Base-by-base conservation (phyloP, 2,113 vertebrate genomes). In the Scolopax mira region DNA sequence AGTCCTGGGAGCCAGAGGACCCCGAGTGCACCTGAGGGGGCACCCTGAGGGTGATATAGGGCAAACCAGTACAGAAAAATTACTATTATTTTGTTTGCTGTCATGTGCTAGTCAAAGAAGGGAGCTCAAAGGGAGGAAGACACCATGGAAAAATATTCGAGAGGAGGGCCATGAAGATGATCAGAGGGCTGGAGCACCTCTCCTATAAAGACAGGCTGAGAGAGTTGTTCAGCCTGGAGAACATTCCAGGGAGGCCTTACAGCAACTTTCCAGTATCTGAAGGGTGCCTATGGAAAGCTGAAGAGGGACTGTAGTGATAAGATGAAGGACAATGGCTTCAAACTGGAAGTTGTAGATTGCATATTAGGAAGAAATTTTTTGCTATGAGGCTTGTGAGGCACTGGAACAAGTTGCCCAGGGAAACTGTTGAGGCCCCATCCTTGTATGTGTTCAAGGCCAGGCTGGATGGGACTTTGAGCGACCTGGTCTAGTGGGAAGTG, bases 21-120 rank as follows among this genome's bases (percentile, higher is more conserved):
- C n/a, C n/a, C n/a, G n/a, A n/a, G n/a, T n/a, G n/a, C n/a, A n/a
- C n/a, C n/a, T n/a, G n/a, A n/a, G n/a, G n/a, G n/a, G n/a, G n/a
- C n/a, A n/a, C n/a, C n/a, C n/a, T n/a, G n/a, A n/a, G n/a, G 49
- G 21, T 18, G 27, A 7, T 1, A 1, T 4, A 30, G 48, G n/a
- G 7, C 48, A 93, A 85, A 71, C 3, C 44, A 72, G 24, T 25
- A n/a, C 9, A n/a, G 41, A 85, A 81, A 27, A 58, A 30, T 64
- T 44, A 44, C 18, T 78, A 9, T 10, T 58, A 1, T 64, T 51
- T 61, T n/a, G 10, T 66, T 78, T 74, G 7, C 41, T 82, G 8
- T 52, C 13, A 7, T 19, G 5, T 69, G 27, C 70, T 82, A 49
- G 49, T 65, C 33, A 87, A 94, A 89, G 54, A 92, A 42, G 16